Evolutionary conservation across 53 echinoderm and acorn worm genomes (phyloP).

Genomic region (Arbacia lixula): DNA sequence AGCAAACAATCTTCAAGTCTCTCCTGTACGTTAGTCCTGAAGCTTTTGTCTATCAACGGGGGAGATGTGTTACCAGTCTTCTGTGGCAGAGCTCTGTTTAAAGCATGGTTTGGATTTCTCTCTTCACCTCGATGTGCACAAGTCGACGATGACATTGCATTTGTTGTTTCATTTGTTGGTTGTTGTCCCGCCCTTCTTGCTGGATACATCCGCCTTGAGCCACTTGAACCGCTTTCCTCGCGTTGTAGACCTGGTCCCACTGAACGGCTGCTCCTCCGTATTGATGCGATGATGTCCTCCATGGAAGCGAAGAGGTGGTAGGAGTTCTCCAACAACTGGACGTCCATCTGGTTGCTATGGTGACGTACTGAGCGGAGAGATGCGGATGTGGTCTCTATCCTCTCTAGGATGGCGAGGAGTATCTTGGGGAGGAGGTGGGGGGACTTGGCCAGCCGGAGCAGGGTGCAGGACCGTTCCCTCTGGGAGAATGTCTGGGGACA

Average conservation of each 20-base stretch:
- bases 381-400: slow-evolving; percentile 50
- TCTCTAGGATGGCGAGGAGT: slow-evolving; percentile 39
- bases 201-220: no score
- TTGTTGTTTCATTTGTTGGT: background rate
- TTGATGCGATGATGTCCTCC: slow-evolving; percentile 61
- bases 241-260: no score
- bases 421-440: slow-evolving; percentile 34
- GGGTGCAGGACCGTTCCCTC: slow-evolving; percentile 19
- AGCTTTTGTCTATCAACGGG: slow-evolving; percentile 6
- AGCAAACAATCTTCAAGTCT: slow-evolving; percentile 66
- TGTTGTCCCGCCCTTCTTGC: no score
- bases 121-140: background rate
- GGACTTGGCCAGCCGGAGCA: slow-evolving; percentile 40
- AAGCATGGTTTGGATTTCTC: no score
- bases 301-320: slow-evolving; percentile 62
- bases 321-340: slow-evolving; percentile 65
- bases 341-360: slow-evolving; percentile 34
- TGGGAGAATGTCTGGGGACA: slow-evolving; percentile 17
- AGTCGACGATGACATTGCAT: background rate
- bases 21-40: slow-evolving; percentile 42
- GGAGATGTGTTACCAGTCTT: slow-evolving; percentile 3
- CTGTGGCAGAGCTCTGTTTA: background rate
- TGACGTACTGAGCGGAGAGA: slow-evolving; percentile 38
- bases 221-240: no score
- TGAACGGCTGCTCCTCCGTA: background rate